phyloP scores from a whole-genome alignment of 1,140 invertebrate genomes.

The Leptopilina boulardi region DNA sequence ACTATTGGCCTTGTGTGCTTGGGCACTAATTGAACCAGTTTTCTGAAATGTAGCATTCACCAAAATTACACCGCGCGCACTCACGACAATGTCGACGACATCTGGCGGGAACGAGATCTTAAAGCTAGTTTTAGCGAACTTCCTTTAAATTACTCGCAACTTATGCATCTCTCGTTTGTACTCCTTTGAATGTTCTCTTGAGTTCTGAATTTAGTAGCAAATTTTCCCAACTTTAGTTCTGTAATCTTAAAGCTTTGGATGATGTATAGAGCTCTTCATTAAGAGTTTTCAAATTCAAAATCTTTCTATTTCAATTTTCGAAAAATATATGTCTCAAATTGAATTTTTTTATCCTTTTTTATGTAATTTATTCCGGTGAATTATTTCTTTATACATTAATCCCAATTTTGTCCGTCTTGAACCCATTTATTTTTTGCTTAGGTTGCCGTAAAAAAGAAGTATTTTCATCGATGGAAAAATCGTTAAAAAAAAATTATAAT shows the following conservation, averaged over 20 bases:
- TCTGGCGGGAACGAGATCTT: slow-evolving; percentile 20
- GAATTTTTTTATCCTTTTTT: too few species aligned
- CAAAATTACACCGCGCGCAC: neutral
- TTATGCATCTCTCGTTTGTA: slow-evolving; percentile 34
- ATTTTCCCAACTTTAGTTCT: slow-evolving; percentile 18
- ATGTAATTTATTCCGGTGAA: too few species aligned
- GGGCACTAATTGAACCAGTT: slow-evolving; percentile 11
- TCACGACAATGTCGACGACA: slow-evolving; percentile 17
- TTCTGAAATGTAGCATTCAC: slow-evolving; percentile 31
- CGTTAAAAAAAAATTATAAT: too few species aligned
- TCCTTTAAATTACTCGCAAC: slow-evolving; percentile 7
- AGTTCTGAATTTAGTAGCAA: slow-evolving; percentile 25
- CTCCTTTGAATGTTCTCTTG: slow-evolving; percentile 30
- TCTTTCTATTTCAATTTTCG: neutral
- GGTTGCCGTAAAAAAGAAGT: too few species aligned
- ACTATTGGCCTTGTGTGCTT: neutral
- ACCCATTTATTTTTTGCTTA: too few species aligned
- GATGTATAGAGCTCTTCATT: neutral
- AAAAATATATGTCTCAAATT: neutral
- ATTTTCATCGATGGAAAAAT: too few species aligned
- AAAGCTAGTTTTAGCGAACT: slow-evolving; percentile 14
- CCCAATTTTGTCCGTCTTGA: too few species aligned
- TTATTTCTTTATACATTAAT: too few species aligned
- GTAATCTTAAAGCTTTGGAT: neutral
- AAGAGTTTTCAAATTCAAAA: neutral